Percentiles rank a stretch among this genome's conserved stretches.
Conservation (phyloP, 2,888 invertebrate species). For the Muscina levida region DNA sequence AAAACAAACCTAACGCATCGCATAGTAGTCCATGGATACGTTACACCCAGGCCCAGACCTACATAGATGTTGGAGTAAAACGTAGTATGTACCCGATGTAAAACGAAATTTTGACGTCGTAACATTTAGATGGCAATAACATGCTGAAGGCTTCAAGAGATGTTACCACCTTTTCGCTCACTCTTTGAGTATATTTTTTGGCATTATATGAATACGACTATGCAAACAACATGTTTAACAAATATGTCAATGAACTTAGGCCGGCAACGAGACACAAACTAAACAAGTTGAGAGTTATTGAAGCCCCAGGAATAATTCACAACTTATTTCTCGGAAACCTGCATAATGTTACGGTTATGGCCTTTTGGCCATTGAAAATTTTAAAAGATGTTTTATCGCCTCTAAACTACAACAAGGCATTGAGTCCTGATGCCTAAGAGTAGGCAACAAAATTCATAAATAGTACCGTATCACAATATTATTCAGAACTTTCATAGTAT, state of each 20-base stretch:
- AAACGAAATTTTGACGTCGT: not conserved
- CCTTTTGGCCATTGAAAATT: too few species aligned
- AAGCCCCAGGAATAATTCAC: too few species aligned
- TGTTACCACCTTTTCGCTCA: not conserved
- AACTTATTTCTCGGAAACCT: too few species aligned
- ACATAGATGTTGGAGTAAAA: conserved; percentile 4
- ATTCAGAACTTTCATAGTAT: too few species aligned
- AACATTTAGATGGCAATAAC: not conserved
- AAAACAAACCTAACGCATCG: not conserved
- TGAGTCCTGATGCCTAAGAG: not conserved
- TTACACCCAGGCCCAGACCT: too few species aligned
- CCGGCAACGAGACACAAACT: not conserved
- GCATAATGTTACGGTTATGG: too few species aligned
- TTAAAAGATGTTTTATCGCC: too few species aligned
- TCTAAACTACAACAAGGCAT: too few species aligned
- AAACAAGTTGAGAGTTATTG: not conserved
- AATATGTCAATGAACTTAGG: conserved; percentile 26
- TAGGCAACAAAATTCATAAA: not conserved
- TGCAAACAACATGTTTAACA: conserved; percentile 8
- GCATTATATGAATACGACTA: not conserved
- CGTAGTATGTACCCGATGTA: not conserved
- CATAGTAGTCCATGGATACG: not conserved
- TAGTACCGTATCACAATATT: too few species aligned
- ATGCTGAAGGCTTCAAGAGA: conserved; percentile 7
- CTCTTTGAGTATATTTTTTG: too few species aligned